Conservation (phyloP, 2,797 vertebrate genomes). For the Urophycis tenuis region DNA sequence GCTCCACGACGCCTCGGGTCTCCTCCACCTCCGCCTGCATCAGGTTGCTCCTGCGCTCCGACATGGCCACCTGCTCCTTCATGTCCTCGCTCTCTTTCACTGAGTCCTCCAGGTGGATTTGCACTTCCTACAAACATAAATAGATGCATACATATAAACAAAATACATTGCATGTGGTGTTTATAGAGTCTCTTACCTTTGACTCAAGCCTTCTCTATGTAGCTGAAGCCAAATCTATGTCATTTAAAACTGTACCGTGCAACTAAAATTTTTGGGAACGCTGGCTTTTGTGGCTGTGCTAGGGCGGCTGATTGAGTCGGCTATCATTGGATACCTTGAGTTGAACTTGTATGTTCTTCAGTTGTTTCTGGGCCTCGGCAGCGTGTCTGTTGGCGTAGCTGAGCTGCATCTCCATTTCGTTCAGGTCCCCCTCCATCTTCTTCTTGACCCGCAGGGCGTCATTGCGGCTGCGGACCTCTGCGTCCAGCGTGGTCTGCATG, state of each 20-base stretch:
- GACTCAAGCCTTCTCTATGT: too few species aligned
- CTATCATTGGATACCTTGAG: conserved; percentile 63
- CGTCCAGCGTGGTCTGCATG: conserved; percentile 66
- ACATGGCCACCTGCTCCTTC: conserved; percentile 72
- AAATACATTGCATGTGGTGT: neutral
- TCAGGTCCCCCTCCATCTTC: conserved; percentile 75
- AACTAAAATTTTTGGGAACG: neutral
- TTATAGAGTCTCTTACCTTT: neutral
- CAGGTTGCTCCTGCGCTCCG: conserved; percentile 69
- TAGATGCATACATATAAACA: fast-evolving
- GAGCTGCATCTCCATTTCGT: conserved; percentile 74
- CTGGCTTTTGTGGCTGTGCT: neutral
- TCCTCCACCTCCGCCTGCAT: conserved; percentile 73
- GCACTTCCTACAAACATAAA: conserved; percentile 64
- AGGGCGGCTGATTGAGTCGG: too few species aligned
- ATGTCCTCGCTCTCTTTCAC: conserved; percentile 67
- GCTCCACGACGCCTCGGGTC: conserved; percentile 65
- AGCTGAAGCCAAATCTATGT: too few species aligned
- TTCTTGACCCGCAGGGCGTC: conserved; percentile 74
- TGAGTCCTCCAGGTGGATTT: conserved; percentile 68
- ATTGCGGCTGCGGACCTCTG: conserved; percentile 72
- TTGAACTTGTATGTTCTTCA: conserved; percentile 65
- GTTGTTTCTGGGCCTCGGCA: conserved; percentile 71
- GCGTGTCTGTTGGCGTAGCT: conserved; percentile 67
- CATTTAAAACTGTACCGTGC: too few species aligned